Conservation (phyloP, 2,888 invertebrate genomes). For the Drepanosiphum platanoidis region DNA sequence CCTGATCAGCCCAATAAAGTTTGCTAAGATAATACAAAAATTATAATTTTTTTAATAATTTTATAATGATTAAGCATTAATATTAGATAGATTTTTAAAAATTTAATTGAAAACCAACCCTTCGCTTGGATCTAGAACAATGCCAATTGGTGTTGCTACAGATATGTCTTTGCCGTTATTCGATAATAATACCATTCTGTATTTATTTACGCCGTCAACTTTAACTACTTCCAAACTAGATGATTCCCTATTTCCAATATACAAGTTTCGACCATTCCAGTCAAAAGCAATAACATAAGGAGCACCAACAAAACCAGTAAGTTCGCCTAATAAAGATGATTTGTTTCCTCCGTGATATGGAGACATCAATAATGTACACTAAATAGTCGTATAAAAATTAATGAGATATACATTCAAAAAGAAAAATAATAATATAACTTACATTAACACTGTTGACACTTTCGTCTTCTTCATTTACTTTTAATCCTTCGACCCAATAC, state of each 20-base stretch:
- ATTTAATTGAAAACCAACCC: slow-evolving; percentile 73
- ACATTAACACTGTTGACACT: slow-evolving; percentile 69
- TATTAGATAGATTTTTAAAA: not conserved
- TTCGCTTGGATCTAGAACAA: slow-evolving; percentile 91
- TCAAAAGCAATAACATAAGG: slow-evolving; percentile 94
- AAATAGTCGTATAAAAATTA: slow-evolving; percentile 62
- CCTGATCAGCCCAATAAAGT: slow-evolving; percentile 96
- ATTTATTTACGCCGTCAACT: slow-evolving; percentile 85
- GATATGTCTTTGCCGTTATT: slow-evolving; percentile 88
- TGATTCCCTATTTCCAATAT: slow-evolving; percentile 87
- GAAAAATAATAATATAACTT: slow-evolving; percentile 37
- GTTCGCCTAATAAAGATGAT: slow-evolving; percentile 82
- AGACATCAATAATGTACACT: slow-evolving; percentile 87
- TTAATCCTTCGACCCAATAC: slow-evolving; percentile 84
- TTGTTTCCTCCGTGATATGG: slow-evolving; percentile 87
- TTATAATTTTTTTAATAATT: slow-evolving; percentile 9
- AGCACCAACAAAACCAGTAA: slow-evolving; percentile 88
- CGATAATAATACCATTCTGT: slow-evolving; percentile 84
- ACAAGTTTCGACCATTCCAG: slow-evolving; percentile 95
- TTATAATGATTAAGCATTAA: slow-evolving; percentile 6
- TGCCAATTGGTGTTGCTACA: slow-evolving; percentile 85
- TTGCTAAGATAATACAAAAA: slow-evolving; percentile 70
- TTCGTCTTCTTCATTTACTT: slow-evolving; percentile 77
- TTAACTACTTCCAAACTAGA: slow-evolving; percentile 91
- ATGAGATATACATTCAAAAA: not conserved